Conservation (phyloP, 2,888 invertebrate genomes). For the Eupithecia subfuscata region DNA sequence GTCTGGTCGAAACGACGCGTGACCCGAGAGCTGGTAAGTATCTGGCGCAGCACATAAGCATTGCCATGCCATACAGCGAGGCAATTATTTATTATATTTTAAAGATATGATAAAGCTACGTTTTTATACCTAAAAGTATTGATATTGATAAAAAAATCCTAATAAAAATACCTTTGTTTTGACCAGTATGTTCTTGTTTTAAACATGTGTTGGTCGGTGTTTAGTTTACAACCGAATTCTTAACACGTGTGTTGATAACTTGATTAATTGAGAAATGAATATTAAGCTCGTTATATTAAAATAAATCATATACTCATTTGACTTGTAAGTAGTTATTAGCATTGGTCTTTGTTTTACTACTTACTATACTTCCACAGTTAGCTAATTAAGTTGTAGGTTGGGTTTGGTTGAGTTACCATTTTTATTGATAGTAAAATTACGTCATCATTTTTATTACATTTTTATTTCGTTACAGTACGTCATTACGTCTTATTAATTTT, state of each 20-base stretch:
- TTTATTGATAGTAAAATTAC: constrained; percentile 22
- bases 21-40: no score
- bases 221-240: neutral
- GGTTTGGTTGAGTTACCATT: constrained; percentile 10
- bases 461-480: constrained; percentile 14
- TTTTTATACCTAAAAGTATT: no score
- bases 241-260: neutral
- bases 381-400: constrained; percentile 16
- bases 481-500: constrained; percentile 21
- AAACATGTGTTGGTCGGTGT: neutral
- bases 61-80: no score
- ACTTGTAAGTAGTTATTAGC: neutral
- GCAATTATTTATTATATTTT: neutral
- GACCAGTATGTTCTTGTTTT: no score
- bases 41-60: no score
- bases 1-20: no score
- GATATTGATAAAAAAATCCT: no score
- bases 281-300: constrained; percentile 1
- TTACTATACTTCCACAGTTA: neutral
- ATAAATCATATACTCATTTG: constrained; percentile 18
- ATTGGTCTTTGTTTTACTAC: constrained; percentile 6
- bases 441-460: constrained; percentile 24
- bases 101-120: neutral
- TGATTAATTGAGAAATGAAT: neutral
- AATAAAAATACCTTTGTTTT: no score